Evolutionary conservation across 2,797 vertebrate species (phyloP).

Genomic region (Amazona finschi): DNA sequence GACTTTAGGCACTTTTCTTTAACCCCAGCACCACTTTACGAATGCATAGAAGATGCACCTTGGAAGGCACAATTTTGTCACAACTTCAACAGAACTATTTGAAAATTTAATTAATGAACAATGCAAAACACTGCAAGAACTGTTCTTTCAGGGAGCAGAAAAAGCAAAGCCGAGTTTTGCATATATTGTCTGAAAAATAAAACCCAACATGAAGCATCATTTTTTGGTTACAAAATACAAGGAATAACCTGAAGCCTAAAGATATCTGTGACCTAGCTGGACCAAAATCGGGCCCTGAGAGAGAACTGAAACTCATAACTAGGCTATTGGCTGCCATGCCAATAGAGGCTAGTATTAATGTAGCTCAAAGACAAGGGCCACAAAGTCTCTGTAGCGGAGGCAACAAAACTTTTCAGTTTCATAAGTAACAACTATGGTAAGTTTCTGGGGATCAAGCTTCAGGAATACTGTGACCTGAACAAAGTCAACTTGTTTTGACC

Average conservation of each 20-base stretch:
- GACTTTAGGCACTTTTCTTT: not conserved
- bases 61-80: not conserved
- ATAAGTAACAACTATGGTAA: not conserved
- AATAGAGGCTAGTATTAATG: not conserved
- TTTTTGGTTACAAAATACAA: not conserved
- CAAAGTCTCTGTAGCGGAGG: not conserved
- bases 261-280: not conserved
- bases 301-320: not conserved
- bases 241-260: not conserved
- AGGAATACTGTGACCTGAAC: not conserved
- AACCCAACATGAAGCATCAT: not conserved
- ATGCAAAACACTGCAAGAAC: not conserved
- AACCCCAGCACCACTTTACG: not conserved
- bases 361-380: not conserved
- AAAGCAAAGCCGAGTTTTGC: not conserved
- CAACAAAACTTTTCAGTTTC: not conserved
- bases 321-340: not conserved
- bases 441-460: not conserved
- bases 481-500: not conserved
- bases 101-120: not conserved
- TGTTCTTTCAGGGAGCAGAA: not conserved
- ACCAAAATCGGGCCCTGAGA: not conserved
- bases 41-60: not conserved
- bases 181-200: not conserved
- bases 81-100: not conserved